Percentiles rank a stretch among this genome's conserved stretches.
Conservation (phyloP, 2,888 invertebrate genomes). For the Microctonus aethiopoides region DNA sequence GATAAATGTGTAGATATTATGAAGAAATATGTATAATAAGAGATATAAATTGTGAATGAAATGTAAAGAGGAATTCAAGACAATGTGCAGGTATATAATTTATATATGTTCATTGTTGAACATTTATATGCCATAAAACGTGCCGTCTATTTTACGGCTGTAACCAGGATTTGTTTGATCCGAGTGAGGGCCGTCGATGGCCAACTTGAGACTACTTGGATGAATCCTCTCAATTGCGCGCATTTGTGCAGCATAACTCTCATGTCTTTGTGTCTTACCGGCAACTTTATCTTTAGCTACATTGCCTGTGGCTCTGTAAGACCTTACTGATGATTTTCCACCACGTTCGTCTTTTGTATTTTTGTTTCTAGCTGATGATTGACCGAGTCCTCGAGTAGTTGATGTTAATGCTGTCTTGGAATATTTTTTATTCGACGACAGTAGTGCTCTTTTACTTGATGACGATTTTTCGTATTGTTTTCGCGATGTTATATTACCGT, state of each 20-base stretch:
- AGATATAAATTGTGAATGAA: too few relatives aligned
- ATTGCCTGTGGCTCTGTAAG: neutral
- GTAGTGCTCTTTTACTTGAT: neutral
- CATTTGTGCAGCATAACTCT: slow-evolving; percentile 31
- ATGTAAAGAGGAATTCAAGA: too few relatives aligned
- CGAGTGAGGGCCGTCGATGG: slow-evolving; percentile 84
- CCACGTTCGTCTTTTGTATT: neutral
- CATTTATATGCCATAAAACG: slow-evolving; percentile 59
- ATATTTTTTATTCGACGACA: neutral
- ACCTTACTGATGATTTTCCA: neutral
- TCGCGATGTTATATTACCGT: neutral
- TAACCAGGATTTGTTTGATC: slow-evolving; percentile 85
- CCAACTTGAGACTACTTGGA: slow-evolving; percentile 80
- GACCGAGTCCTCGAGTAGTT: neutral
- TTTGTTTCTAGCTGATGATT: neutral
- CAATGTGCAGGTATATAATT: too few relatives aligned
- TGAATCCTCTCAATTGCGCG: slow-evolving; percentile 68
- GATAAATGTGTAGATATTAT: neutral
- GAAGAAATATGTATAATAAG: neutral
- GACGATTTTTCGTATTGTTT: neutral
- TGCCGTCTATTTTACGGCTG: slow-evolving; percentile 79
- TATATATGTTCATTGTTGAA: slow-evolving; percentile 13
- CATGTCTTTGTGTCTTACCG: slow-evolving; percentile 30
- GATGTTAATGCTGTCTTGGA: neutral
- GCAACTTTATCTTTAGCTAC: slow-evolving; percentile 30